Percentiles rank a stretch among this genome's conserved stretches.
phyloP scores from a whole-genome alignment of 2,888 invertebrate species.

The Plebejus melissa region DNA sequence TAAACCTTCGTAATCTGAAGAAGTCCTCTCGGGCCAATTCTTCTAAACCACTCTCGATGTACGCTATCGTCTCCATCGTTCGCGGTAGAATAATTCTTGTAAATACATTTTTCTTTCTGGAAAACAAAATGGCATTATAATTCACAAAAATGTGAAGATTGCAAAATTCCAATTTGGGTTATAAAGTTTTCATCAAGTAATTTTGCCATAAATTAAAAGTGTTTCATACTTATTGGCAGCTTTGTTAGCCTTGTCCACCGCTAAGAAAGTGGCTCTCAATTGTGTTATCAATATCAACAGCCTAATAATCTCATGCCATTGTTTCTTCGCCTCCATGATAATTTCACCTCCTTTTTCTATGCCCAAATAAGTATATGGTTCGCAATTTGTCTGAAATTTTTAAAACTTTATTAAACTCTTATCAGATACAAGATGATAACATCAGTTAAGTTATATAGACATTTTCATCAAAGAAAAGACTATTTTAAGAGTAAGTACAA shows the following conservation, averaged over 20 bases:
- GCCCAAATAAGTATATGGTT: constrained; percentile 51
- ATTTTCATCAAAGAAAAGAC: no score
- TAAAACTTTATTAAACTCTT: not conserved
- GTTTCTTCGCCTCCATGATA: constrained; percentile 49
- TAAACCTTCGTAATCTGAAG: constrained; percentile 45
- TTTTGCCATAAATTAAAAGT: not conserved
- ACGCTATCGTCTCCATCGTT: constrained; percentile 42
- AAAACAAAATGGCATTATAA: not conserved
- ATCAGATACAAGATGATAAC: no score
- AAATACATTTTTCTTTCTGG: constrained; percentile 49
- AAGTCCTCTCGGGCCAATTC: constrained; percentile 48
- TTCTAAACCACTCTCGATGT: constrained; percentile 45
- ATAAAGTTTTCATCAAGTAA: no score
- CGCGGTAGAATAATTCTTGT: constrained; percentile 47
- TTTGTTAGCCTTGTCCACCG: constrained; percentile 47
- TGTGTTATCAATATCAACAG: constrained; percentile 47
- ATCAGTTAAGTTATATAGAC: no score
- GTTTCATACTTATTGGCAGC: constrained; percentile 59
- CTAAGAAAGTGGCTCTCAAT: constrained; percentile 42
- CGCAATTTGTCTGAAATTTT: constrained; percentile 35
- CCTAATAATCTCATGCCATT: constrained; percentile 51
- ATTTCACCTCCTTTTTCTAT: constrained; percentile 54
- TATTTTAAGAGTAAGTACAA: no score
- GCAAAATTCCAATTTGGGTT: not conserved
- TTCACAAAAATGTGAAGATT: not conserved